Base-by-base conservation (phyloP, 2,888 invertebrate genomes). In the Hedya salicella region DNA sequence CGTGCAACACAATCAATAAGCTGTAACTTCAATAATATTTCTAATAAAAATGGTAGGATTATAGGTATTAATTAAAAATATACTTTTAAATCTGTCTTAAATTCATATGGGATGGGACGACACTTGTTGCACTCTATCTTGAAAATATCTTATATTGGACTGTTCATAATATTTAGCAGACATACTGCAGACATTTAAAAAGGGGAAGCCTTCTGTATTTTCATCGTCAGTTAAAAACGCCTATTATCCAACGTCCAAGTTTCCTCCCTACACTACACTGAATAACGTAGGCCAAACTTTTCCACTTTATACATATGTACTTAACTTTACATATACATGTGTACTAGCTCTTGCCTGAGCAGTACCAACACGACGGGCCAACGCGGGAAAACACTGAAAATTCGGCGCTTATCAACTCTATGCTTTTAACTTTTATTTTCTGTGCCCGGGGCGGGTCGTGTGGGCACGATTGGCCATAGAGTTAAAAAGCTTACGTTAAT, bases 371-470 rank as follows among this genome's bases (percentile, higher is more conserved):
- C 54, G 75, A 69, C 71, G 70, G 73, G 75, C 75, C 76, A 82
- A 83, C 83, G 80, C 82, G 80, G 83, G 86, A 86, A 88, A 88
- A 87, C 91, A 90, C 90, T 90, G 90, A 90, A 91, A 91, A 89
- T 91, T 89, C 75, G 91, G 85, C 84, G 85, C 89, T 91, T 91
- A 91, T 91, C 91, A 81, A 66, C 80, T 67, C 74, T 72, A 72
- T 77, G 70, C 79, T 80, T 83, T 87, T 85, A 89, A 89, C 88
- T 91, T 91, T 91, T 90, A 91, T 91, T 90, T 87, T 85, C 82
- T 79, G 86, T 80, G 85, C 89, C 84, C 81, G 79, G 78, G 83
- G 89, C 88, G 82, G 78, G 80, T 73, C 81, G 84, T 78, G 81
- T 79, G 86, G 79, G 82, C 87, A 85, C 85, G 85, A 79, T 75